Conservation (phyloP, 1,140 invertebrate species). For the Drosophila subpulchrella region DNA sequence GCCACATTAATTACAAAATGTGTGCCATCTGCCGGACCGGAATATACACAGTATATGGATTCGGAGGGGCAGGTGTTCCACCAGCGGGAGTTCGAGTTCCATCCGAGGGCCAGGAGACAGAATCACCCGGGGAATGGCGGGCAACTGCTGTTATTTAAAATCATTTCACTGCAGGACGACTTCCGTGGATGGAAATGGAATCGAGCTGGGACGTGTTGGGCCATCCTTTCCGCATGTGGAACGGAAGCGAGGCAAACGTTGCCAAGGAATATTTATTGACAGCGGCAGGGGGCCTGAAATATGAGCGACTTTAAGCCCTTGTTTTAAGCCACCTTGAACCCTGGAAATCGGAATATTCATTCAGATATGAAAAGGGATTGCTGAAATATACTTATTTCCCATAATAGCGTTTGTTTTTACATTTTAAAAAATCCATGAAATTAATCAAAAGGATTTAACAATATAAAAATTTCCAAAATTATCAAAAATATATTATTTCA, state of each 20-base stretch:
- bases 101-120: not conserved
- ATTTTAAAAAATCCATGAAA: too few species aligned
- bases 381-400: too few species aligned
- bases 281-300: conserved; percentile 15
- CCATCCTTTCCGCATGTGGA: conserved; percentile 36
- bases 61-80: conserved; percentile 7
- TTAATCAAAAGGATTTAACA: too few species aligned
- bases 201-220: conserved; percentile 14
- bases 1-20: conserved; percentile 71
- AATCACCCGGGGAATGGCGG: conserved; percentile 1
- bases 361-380: not conserved
- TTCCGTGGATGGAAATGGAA: not conserved
- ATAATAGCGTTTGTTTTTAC: too few species aligned
- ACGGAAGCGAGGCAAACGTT: conserved; percentile 61
- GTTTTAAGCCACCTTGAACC: not conserved
- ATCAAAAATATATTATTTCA: too few species aligned
- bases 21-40: conserved; percentile 30
- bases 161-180: conserved; percentile 17
- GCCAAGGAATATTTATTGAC: conserved; percentile 62
- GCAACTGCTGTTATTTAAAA: conserved; percentile 54
- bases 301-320: not conserved
- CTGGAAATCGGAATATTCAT: not conserved
- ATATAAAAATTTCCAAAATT: too few species aligned
- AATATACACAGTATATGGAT: not conserved
- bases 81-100: conserved; percentile 2